Percentiles rank a stretch among this genome's conserved stretches.
Evolutionary conservation across 2,888 invertebrate genomes (phyloP).

Genomic region (Lymantria monacha): DNA sequence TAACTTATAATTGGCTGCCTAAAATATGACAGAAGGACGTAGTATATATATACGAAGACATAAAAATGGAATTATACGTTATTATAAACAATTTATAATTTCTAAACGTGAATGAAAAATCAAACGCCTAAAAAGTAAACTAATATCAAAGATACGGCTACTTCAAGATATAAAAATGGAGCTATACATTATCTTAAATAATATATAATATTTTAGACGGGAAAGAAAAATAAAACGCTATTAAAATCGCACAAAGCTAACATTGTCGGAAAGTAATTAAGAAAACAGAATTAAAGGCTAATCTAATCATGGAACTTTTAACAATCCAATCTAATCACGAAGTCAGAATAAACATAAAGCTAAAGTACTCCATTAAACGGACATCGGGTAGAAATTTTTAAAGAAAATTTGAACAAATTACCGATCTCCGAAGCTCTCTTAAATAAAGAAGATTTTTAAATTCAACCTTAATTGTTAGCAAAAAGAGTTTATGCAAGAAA

Average conservation of each 20-base stretch:
- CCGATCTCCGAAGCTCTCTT: conserved; percentile 58
- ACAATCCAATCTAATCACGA: conserved; percentile 59
- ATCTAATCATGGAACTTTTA: conserved; percentile 54
- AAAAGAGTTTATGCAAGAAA: conserved; percentile 34
- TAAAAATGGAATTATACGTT: too few relatives aligned
- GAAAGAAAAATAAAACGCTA: not conserved
- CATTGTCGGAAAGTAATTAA: conserved; percentile 40
- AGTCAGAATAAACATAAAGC: conserved; percentile 68
- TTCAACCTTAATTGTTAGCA: conserved; percentile 74
- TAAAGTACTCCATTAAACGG: conserved; percentile 68
- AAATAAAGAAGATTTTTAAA: conserved; percentile 68
- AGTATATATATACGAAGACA: too few relatives aligned
- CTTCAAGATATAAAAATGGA: too few relatives aligned
- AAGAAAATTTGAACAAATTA: conserved; percentile 76
- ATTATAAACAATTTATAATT: too few relatives aligned
- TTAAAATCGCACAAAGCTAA: conserved; percentile 3
- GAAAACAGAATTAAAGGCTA: conserved; percentile 49
- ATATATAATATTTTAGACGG: not conserved
- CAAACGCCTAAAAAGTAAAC: too few relatives aligned
- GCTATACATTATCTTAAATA: too few relatives aligned
- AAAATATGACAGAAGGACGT: too few relatives aligned
- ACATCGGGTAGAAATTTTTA: conserved; percentile 63
- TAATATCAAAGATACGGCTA: too few relatives aligned
- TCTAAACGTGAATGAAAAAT: too few relatives aligned
- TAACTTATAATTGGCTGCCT: too few relatives aligned